These are phyloP conservation scores for Vireo griseus DNA, from an alignment of 2,797 vertebrate genomes.

Conservation along the genomic window DNA sequence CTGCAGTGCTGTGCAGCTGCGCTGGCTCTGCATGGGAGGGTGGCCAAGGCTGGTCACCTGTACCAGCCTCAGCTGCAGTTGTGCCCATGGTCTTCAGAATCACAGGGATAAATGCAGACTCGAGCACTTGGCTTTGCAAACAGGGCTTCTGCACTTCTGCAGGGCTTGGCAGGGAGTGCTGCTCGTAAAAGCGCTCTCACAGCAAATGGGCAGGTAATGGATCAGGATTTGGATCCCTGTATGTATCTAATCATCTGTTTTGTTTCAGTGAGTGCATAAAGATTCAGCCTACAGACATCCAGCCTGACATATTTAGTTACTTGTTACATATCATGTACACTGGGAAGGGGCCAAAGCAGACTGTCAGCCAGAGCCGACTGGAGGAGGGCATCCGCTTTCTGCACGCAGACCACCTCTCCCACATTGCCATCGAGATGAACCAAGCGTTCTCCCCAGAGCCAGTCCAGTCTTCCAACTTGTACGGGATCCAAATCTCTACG, in stretches of 20 bases:
- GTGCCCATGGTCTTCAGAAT: neutral
- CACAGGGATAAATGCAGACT: neutral
- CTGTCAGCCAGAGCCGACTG: slow-evolving; percentile 86
- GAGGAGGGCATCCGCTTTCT: slow-evolving; percentile 96
- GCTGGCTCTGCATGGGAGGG: neutral
- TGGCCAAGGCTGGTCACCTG: neutral
- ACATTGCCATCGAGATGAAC: slow-evolving; percentile 78
- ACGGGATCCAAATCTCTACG: slow-evolving; percentile 94
- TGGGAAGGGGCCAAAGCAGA: slow-evolving; percentile 90
- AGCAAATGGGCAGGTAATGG: neutral
- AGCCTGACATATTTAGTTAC: slow-evolving; percentile 98
- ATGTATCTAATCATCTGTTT: slow-evolving; percentile 38
- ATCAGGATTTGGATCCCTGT: neutral
- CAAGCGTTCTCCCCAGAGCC: slow-evolving; percentile 76
- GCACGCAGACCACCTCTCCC: slow-evolving; percentile 90
- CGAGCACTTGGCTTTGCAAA: neutral
- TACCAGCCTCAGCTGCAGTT: neutral
- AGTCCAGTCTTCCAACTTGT: slow-evolving; percentile 91
- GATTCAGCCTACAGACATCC: slow-evolving; percentile 97
- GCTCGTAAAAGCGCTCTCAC: accelerated
- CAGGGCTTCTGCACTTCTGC: neutral
- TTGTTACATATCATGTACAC: slow-evolving; percentile 98
- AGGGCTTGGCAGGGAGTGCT: neutral
- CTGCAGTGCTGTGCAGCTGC: accelerated
- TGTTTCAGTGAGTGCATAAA: slow-evolving; percentile 94